Evolutionary conservation across 2,113 vertebrate genomes (phyloP).

Genomic region (Fulica atra): DNA sequence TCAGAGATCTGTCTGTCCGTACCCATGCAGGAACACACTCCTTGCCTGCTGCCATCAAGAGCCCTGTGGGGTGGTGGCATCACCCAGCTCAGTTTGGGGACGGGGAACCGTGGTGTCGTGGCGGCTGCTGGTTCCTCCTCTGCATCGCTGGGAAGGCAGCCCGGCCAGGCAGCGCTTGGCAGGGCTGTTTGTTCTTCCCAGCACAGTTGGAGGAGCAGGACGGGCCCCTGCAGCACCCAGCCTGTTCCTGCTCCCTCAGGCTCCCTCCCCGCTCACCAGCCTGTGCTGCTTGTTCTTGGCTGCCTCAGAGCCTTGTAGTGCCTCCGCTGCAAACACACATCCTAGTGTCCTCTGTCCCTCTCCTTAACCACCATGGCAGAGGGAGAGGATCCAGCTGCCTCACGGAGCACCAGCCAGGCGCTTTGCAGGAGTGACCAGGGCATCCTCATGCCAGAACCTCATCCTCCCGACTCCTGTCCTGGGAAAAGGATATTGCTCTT

Average conservation of each 20-base stretch:
- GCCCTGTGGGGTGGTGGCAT: background rate
- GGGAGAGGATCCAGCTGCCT: background rate
- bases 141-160: background rate
- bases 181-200: background rate
- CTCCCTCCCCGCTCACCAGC: slow-evolving; percentile 13
- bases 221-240: background rate
- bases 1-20: accelerated
- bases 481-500: slow-evolving; percentile 23
- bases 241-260: background rate
- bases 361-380: slow-evolving; percentile 15
- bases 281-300: slow-evolving; percentile 6
- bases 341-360: background rate
- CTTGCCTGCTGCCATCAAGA: background rate
- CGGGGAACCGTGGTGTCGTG: accelerated
- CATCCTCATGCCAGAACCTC: background rate
- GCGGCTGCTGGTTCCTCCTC: background rate
- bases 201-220: background rate
- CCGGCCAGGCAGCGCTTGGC: background rate
- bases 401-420: background rate
- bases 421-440: background rate
- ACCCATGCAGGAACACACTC: background rate
- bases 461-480: background rate
- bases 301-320: background rate
- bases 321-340: background rate
- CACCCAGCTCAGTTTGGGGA: background rate